Evolutionary conservation across 2,797 vertebrate genomes (phyloP).

Genomic region (Tauraco hartlaubi): DNA sequence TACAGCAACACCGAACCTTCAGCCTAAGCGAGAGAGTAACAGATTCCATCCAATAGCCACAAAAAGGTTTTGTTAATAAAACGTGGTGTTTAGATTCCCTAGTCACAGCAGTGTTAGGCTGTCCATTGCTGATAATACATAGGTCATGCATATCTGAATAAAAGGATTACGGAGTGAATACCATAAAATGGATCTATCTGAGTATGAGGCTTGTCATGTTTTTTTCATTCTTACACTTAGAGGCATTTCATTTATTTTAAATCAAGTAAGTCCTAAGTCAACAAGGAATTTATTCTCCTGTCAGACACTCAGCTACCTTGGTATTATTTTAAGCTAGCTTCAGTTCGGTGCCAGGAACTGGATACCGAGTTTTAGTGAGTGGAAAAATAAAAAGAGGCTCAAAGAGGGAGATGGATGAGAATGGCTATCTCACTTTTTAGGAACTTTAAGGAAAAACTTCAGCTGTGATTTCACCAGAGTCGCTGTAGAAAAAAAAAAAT

Average conservation of each 20-base stretch:
- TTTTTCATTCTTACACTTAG: background rate
- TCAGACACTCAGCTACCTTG: background rate
- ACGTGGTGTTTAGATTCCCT: background rate
- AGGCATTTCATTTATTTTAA: slow-evolving; percentile 20
- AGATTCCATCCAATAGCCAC: background rate
- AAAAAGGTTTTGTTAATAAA: slow-evolving; percentile 13
- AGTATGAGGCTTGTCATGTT: background rate
- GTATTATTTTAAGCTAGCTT: background rate
- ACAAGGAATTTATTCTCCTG: background rate
- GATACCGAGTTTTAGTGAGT: background rate
- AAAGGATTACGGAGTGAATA: slow-evolving; percentile 2
- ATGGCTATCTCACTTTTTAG: background rate
- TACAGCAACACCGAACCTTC: background rate
- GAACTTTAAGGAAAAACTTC: background rate
- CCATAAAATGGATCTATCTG: background rate
- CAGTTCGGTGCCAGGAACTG: background rate
- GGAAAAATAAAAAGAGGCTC: background rate
- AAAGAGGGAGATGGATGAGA: background rate
- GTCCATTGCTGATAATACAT: background rate
- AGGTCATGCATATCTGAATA: background rate
- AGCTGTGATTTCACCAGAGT: background rate
- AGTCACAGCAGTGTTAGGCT: background rate
- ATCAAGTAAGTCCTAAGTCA: slow-evolving; percentile 11
- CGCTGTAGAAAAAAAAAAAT: background rate
- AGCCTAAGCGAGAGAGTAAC: background rate